Base-by-base conservation (phyloP, 2,888 invertebrate genomes). In the Chymomyza fuscimana region DNA sequence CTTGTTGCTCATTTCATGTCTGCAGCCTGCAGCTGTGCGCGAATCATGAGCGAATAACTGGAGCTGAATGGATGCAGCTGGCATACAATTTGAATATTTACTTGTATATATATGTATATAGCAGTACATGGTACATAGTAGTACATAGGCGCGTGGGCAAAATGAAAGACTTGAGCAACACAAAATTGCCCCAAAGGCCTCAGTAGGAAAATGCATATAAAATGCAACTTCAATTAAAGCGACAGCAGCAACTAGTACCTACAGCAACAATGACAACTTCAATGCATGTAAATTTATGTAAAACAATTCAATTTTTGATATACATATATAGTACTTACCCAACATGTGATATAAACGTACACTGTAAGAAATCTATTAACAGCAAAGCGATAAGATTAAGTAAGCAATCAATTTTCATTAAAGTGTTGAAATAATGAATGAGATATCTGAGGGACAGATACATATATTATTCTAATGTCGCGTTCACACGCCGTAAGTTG, bases 251-350 rank as follows among this genome's bases (percentile, higher is more conserved):
- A 25, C 69, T 32, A 36, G 61, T 54, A 22, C 22, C 22, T 56
- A 22, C 56, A 63, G 12, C 63, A 62, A 58, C 65, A 61, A 65
- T 67, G 63, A 66, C 64, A 75, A 76, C 77, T 79, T 75, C 74
- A 85, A 88, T 82, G 32, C 40, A 46, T 46, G 40, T 12, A 46
- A 46, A 46, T 46, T 86, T 88, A 88, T 88, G 87, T 82, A 86
- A 84, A 77, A 86, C 84, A 84, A 88, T 84, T 86, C 85, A 84
- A 86, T 88, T 86, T 86, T 71, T 79, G 76, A 46, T 46, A 46
- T 46, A 46, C 6, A 12, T 12, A 46, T 7, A 6, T 10, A 40
- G 10, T 9, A 46, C 40, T 12, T 12, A 46, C 12, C 6, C 4
- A 46, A 46, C 12, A 46, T 46, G 12, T 46, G 12, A 46, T 46